Conservation (phyloP, 1,140 invertebrate species). For the Archivesica marissinica region DNA sequence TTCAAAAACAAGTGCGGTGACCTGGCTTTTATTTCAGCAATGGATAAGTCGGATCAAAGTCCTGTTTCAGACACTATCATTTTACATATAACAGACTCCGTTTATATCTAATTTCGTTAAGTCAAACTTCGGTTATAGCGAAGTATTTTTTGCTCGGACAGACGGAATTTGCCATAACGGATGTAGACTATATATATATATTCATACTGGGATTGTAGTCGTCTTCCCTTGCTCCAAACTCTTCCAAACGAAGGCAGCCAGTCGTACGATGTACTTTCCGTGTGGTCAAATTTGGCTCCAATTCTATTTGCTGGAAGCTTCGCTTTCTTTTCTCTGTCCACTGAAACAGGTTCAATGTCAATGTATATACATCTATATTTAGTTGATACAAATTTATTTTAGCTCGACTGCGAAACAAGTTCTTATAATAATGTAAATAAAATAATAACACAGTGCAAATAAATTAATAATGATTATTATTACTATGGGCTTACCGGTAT, state of each 20-base stretch:
- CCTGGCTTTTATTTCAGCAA: no score
- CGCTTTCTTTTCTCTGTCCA: slow-evolving; percentile 59
- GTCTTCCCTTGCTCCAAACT: slow-evolving; percentile 66
- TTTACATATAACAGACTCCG: neutral
- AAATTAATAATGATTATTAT: no score
- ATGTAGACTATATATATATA: neutral
- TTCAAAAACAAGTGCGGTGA: no score
- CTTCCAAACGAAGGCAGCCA: slow-evolving; percentile 68
- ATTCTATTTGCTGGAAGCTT: slow-evolving; percentile 60
- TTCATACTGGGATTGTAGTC: slow-evolving; percentile 64
- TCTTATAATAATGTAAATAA: no score
- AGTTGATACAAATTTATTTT: no score
- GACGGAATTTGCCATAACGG: neutral
- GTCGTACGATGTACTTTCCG: slow-evolving; percentile 1
- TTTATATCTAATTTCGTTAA: neutral
- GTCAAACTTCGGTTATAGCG: neutral
- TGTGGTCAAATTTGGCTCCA: slow-evolving; percentile 62
- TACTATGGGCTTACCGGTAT: no score
- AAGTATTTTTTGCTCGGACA: neutral
- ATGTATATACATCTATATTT: no score
- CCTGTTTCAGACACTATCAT: neutral
- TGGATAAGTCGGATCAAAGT: no score
- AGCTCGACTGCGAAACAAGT: no score
- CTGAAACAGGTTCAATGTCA: slow-evolving; percentile 20
- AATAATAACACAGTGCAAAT: no score